Base-by-base conservation (phyloP, 2,888 invertebrate species). In the Mimas tiliae region DNA sequence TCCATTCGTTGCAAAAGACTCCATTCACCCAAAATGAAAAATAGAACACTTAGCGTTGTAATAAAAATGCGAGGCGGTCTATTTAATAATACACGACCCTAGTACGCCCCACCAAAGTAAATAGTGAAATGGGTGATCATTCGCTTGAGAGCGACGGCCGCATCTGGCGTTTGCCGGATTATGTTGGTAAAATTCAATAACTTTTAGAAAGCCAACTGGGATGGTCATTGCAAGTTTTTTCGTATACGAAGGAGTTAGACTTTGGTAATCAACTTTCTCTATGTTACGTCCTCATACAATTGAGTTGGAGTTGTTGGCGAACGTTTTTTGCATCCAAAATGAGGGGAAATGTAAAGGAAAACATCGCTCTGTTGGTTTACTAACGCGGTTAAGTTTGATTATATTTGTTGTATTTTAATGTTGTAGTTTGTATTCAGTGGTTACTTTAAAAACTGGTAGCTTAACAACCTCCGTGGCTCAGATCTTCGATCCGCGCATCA, bases 101-200 rank as follows among this genome's bases (percentile, higher is more conserved):
- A 68, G 73, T 75, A 79, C 76, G 75, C 74, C 72, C 65, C 69
- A 68, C 75, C 74, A 80, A 74, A 81, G 81, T 86, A 85, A 83
- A 87, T 86, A 87, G 83, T 85, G 84, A 80, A 86, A 83, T 82
- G 83, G 83, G 80, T 80, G 86, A 89, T 90, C 87, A 85, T 85
- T 87, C 81, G 84, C 82, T 79, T 74, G 76, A 77, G 80, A 81
- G 80, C 76, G 79, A 75, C 77, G 84, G 86, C 71, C 88, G 72
- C 91, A 89, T 85, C 89, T 91, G 91, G 87, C 84, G 80, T 76
- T 83, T 76, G 82, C 79, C 78, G 85, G 87, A 89, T 91, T 89
- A 90, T 86, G 84, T 87, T 82, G 84, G 82, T 85, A 82, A 85
- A 91, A 91, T 89, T 91, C 89, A 89, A 91, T 90, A 91, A 90